Evolutionary conservation across 2,797 vertebrate genomes (phyloP), one percentile per base, ranked within the genome.

Genomic region (Parambassis ranga): DNA sequence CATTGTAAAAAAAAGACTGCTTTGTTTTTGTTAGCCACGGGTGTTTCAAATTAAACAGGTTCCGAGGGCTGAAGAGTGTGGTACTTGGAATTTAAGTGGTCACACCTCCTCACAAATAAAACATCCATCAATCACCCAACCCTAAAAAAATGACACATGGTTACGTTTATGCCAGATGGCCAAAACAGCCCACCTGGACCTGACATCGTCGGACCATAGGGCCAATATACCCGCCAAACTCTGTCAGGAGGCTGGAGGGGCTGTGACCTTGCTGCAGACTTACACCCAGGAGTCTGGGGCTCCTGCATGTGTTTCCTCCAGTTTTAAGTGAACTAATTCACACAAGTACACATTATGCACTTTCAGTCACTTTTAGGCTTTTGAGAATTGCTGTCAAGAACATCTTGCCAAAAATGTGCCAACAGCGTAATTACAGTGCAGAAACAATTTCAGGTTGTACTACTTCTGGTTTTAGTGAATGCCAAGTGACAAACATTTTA

Each of bases 31-130:
- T 28, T 64, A 28, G 36, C 28, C 11, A 4, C 26, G 26, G 37
- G 44, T 41, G 33, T 76, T 64, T 51, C 10, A 52, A 44, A 74
- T 62, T 14, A 64, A 71, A 71, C 28, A 35, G 32, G 20, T 62
- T 79, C 14, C 30, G 10, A 57, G 37, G 37, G 41, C 61, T 73
- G 32, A 32, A 8, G 30, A 62, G 44, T 44, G 6, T 9, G 18
- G 13, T 10, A n/a, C 52, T 62, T 39, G 3, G 10, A 48, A 31
- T 53, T 39, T 38, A 42, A 75, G 41, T 22, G 28, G 13, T n/a
- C n/a, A n/a, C n/a, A n/a, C n/a, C n/a, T n/a, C n/a, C n/a, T n/a
- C n/a, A n/a, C n/a, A n/a, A n/a, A n/a, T n/a, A n/a, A n/a, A n/a
- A n/a, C n/a, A n/a, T n/a, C n/a, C n/a, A n/a, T n/a, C n/a, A n/a